phyloP scores from a whole-genome alignment of 2,113 vertebrate species.

The Corythoichthys haematopterus region DNA sequence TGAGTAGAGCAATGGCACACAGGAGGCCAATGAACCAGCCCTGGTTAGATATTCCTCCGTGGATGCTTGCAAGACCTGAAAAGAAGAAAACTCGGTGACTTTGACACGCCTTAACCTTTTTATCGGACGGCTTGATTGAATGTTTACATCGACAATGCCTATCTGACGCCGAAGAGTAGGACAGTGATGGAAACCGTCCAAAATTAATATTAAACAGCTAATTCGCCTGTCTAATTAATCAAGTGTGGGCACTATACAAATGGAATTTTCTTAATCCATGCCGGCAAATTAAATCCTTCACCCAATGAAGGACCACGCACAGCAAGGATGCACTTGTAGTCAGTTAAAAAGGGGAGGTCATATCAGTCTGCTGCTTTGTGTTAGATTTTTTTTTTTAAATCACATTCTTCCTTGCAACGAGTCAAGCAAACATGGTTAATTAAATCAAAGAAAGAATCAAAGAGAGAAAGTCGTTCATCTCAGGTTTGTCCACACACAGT shows the following conservation, averaged over 20 bases:
- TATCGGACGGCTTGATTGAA: conserved; percentile 59
- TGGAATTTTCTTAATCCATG: conserved; percentile 51
- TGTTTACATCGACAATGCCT: conserved; percentile 55
- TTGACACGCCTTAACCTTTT: conserved; percentile 60
- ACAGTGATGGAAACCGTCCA: conserved; percentile 45
- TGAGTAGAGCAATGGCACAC: conserved; percentile 91
- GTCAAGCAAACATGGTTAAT: background rate
- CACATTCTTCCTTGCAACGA: background rate
- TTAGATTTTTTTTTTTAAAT: background rate
- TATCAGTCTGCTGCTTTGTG: background rate
- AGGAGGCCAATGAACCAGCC: conserved; percentile 98
- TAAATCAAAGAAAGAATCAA: background rate
- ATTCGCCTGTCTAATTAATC: conserved; percentile 73
- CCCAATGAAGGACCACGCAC: conserved; percentile 32
- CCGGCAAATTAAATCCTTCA: conserved; percentile 43
- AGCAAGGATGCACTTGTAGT: conserved; percentile 32
- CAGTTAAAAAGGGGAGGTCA: background rate
- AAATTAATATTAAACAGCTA: conserved; percentile 74
- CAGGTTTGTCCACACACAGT: background rate
- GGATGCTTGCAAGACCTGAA: conserved; percentile 83
- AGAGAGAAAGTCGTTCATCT: background rate
- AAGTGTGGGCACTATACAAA: conserved; percentile 59
- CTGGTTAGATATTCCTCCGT: conserved; percentile 85
- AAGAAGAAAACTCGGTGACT: conserved; percentile 53
- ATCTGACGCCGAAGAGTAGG: conserved; percentile 37